Percentiles rank a stretch among this genome's conserved stretches.
phyloP scores from a whole-genome alignment of 1,140 invertebrate genomes.

The Phocides pigmalion region DNA sequence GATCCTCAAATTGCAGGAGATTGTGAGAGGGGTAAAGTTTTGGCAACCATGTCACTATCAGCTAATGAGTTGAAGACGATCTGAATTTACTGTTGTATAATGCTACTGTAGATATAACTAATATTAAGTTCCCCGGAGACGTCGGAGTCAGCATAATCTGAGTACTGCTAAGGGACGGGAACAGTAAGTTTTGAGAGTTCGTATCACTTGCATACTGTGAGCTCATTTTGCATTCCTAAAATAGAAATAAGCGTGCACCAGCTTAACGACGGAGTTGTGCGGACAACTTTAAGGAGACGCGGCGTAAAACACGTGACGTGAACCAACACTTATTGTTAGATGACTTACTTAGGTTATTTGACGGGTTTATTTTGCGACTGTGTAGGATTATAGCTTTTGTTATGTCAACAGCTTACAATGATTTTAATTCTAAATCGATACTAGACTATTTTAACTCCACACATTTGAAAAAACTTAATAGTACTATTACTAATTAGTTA shows the following conservation, averaged over 20 bases:
- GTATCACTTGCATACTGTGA: slow-evolving; percentile 51
- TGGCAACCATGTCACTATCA: slow-evolving; percentile 74
- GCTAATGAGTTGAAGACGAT: slow-evolving; percentile 62
- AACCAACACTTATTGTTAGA: slow-evolving; percentile 28
- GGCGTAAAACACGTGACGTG: slow-evolving; percentile 30
- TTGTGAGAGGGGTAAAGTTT: slow-evolving; percentile 62
- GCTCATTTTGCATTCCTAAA: slow-evolving; percentile 55
- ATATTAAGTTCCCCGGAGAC: slow-evolving; percentile 36
- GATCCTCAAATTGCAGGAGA: slow-evolving; percentile 60
- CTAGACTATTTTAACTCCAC: too few species aligned
- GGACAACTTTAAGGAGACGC: slow-evolving; percentile 13
- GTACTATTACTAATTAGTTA: too few species aligned
- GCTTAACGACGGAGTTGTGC: slow-evolving; percentile 34
- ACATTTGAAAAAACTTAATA: too few species aligned
- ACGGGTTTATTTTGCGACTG: slow-evolving; percentile 3
- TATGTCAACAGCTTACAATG: too few species aligned
- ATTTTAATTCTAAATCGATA: too few species aligned
- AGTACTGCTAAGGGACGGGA: slow-evolving; percentile 6
- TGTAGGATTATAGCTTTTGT: background rate
- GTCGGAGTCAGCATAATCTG: slow-evolving; percentile 23
- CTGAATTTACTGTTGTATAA: slow-evolving; percentile 50
- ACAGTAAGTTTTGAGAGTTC: slow-evolving; percentile 35
- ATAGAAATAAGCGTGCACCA: slow-evolving; percentile 48
- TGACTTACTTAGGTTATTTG: slow-evolving; percentile 20
- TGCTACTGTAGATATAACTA: slow-evolving; percentile 37